A percentile compares a stretch with the other conserved stretches of the same genome.
These are phyloP conservation scores for Perccottus glenii DNA, from an alignment of 2,113 vertebrate species.

Conservation along the genomic window DNA sequence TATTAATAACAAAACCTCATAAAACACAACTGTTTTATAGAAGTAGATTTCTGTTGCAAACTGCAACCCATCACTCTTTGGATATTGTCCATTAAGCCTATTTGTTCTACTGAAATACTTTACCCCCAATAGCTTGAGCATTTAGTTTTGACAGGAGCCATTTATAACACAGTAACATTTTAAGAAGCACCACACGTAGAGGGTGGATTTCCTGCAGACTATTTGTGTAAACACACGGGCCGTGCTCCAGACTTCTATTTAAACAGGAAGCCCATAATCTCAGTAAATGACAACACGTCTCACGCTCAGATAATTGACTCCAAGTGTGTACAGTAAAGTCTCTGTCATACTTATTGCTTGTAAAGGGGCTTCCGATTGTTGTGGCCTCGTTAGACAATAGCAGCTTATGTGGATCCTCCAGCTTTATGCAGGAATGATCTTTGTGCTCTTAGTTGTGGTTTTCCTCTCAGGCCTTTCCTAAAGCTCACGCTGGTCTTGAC, in stretches of 20 bases:
- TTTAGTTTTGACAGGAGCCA: constrained; percentile 12
- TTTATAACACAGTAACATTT: constrained; percentile 1
- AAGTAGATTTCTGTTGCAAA: too few relatives aligned
- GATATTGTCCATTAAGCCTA: too few relatives aligned
- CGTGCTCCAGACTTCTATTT: constrained; percentile 4
- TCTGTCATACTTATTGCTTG: constrained; percentile 18
- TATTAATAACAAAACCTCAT: background rate
- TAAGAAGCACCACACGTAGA: constrained; percentile 8
- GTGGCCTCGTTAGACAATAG: constrained; percentile 35
- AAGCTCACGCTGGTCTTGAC: constrained; percentile 22
- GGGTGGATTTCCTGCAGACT: constrained; percentile 21
- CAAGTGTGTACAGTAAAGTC: constrained; percentile 35
- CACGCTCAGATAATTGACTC: constrained; percentile 11
- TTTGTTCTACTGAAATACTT: too few relatives aligned
- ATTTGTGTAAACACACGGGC: constrained; percentile 18
- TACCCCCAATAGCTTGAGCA: background rate
- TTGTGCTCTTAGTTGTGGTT: constrained; percentile 44
- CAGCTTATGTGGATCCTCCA: constrained; percentile 26
- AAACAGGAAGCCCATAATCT: constrained; percentile 46
- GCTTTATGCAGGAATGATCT: constrained; percentile 41
- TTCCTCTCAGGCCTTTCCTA: constrained; percentile 20
- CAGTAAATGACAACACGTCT: constrained; percentile 39
- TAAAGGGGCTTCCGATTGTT: constrained; percentile 10
- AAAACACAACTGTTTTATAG: background rate
- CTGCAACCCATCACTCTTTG: too few relatives aligned